Evolutionary conservation across 2,113 vertebrate genomes (phyloP).

Genomic region (Platycercus adscitus): DNA sequence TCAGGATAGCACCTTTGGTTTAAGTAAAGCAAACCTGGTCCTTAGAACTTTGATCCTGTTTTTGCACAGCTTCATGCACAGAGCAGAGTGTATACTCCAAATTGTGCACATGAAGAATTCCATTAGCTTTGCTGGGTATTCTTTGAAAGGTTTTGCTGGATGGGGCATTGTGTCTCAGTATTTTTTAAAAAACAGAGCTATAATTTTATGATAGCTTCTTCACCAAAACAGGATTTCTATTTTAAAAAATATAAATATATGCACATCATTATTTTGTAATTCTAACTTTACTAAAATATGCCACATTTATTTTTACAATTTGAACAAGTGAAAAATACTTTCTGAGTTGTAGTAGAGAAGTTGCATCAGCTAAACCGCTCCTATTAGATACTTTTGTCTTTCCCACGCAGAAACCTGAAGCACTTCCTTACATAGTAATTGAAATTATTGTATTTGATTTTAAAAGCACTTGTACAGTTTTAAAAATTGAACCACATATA

Average conservation of each 20-base stretch:
- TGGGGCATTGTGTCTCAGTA: neutral
- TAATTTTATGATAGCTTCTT: neutral
- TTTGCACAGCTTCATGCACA: neutral
- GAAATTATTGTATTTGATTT: neutral
- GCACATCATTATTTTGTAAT: neutral
- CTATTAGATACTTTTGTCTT: neutral
- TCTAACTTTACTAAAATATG: neutral
- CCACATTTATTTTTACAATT: neutral
- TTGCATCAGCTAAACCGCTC: neutral
- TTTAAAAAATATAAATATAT: neutral
- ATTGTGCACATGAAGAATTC: neutral
- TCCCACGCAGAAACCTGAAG: neutral
- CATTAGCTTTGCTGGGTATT: neutral
- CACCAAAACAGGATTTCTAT: neutral
- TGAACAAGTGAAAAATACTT: neutral
- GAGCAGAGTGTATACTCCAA: neutral
- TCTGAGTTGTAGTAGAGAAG: neutral
- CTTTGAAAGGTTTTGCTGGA: neutral
- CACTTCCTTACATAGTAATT: neutral
- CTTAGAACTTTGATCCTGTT: neutral
- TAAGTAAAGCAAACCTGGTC: neutral
- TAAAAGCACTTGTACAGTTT: neutral
- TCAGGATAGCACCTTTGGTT: neutral
- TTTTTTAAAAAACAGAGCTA: neutral
- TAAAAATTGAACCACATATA: neutral